phyloP scores from a whole-genome alignment of 1,140 invertebrate species.

The Ylistrum balloti region DNA sequence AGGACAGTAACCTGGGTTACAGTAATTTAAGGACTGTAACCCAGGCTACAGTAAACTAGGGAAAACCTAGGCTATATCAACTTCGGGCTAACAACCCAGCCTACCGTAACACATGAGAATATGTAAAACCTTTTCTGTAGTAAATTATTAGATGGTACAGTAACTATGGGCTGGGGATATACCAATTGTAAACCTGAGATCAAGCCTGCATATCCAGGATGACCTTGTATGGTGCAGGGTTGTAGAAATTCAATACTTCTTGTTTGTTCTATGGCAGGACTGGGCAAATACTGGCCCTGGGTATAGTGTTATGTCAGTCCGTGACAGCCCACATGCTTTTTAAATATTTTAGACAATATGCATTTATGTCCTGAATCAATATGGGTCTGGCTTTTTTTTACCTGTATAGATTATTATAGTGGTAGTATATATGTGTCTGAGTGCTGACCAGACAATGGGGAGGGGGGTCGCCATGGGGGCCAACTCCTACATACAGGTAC shows the following conservation, averaged over 20 bases:
- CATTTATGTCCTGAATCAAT: slow-evolving; percentile 28
- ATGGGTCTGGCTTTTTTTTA: slow-evolving; percentile 31
- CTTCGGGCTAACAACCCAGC: too few relatives aligned
- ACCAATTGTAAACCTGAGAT: background rate
- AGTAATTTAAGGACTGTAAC: too few relatives aligned
- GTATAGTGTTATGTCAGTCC: slow-evolving; percentile 45
- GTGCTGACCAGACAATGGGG: slow-evolving; percentile 21
- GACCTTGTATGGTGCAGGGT: slow-evolving; percentile 46
- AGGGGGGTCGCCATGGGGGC: background rate
- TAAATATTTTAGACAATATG: slow-evolving; percentile 40
- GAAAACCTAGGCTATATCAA: too few relatives aligned
- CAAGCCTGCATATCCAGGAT: background rate
- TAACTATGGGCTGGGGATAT: background rate
- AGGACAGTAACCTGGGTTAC: too few relatives aligned
- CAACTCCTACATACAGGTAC: background rate
- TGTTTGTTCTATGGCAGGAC: slow-evolving; percentile 55
- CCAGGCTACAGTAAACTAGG: too few relatives aligned
- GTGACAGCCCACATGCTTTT: slow-evolving; percentile 45
- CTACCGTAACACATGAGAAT: background rate
- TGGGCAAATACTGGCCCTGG: slow-evolving; percentile 56
- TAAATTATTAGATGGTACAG: too few relatives aligned
- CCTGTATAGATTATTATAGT: slow-evolving; percentile 35
- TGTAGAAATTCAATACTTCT: slow-evolving; percentile 58
- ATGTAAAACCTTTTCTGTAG: too few relatives aligned
- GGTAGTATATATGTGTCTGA: background rate